A percentile compares a stretch with the other conserved stretches of the same genome.
Conservation (phyloP, 2,113 vertebrate genomes). For the Falco punctatus region DNA sequence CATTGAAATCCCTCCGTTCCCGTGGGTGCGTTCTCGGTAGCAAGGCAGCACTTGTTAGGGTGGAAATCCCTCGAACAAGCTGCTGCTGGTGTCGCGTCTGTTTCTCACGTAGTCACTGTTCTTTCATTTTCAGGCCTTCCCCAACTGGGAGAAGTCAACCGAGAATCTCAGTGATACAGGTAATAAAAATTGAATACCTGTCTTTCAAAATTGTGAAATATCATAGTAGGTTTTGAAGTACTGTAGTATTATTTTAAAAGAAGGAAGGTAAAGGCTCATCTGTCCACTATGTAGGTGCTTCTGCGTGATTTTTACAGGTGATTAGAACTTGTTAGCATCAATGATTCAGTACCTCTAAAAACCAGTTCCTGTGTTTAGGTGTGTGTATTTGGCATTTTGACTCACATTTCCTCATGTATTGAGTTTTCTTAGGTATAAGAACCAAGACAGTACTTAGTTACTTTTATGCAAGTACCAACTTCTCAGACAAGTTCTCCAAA, state of each 20-base stretch:
- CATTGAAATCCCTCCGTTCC: neutral
- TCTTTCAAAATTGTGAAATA: neutral
- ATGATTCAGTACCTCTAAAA: neutral
- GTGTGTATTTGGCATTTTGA: neutral
- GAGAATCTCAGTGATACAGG: slow-evolving; percentile 54
- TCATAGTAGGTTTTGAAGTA: neutral
- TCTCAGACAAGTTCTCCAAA: neutral
- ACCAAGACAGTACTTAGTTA: neutral
- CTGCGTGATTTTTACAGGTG: neutral
- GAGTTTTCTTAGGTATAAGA: neutral
- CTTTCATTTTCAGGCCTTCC: slow-evolving; percentile 78
- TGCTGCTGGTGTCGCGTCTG: neutral
- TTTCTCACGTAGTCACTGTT: neutral
- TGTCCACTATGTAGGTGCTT: neutral
- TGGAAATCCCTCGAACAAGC: neutral
- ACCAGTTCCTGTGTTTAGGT: neutral
- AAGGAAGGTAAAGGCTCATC: neutral
- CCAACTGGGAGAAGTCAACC: slow-evolving; percentile 64
- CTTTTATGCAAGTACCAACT: neutral
- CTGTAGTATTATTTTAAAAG: neutral
- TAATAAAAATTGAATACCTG: slow-evolving; percentile 6
- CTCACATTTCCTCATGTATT: neutral
- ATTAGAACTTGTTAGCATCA: neutral
- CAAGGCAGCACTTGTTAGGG: neutral
- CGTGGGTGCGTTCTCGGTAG: neutral